Evolutionary conservation across 1,140 invertebrate genomes (phyloP), one percentile per base, ranked within the genome.

Genomic region (Macrobrachium nipponense): DNA sequence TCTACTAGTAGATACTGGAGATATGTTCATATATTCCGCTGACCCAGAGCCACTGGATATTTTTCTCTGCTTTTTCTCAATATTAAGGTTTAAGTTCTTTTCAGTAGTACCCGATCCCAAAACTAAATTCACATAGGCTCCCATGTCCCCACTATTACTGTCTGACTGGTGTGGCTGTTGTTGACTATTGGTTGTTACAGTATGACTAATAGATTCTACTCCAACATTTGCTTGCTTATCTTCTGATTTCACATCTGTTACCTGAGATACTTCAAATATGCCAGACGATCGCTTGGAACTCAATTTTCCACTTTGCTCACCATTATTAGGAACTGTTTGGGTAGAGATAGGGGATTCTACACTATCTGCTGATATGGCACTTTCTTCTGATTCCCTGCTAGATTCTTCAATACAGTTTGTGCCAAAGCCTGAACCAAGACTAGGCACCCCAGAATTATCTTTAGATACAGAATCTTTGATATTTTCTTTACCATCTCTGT

Each of bases 261-360:
- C 79, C 44, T 87, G 79, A 77, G 79, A 59, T 66, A 60, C 20
- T 44, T 81, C 79, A 76, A 66, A 87, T 68, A 81, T 78, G 27
- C 79, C 85, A 44, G 79, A 87, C 36, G 60, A 66, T 77, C 85
- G 62, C 79, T 82, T 87, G 77, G 59, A 68, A 66, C 72, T 84
- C 68, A 60, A 60, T 76, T 76, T 83, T 76, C 73, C 76, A 72
- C 27, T 18, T 64, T 75, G 82, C 23, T 83, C 82, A 77, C 44
- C 77, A 87, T 60, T 66, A 60, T 77, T 87, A 87, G 85, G 85
- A 87, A 87, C 85, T 87, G 62, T 79, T 68, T 86, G 77, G 70
- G 77, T 80, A 23, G 84, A 75, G 43, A 66, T 4, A 23, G 70
- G 76, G 79, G 60, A 51, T 66, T 80, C 43, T 27, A 20, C 58